Conservation (phyloP, 2,113 vertebrate genomes). For the Galemys pyrenaicus region DNA sequence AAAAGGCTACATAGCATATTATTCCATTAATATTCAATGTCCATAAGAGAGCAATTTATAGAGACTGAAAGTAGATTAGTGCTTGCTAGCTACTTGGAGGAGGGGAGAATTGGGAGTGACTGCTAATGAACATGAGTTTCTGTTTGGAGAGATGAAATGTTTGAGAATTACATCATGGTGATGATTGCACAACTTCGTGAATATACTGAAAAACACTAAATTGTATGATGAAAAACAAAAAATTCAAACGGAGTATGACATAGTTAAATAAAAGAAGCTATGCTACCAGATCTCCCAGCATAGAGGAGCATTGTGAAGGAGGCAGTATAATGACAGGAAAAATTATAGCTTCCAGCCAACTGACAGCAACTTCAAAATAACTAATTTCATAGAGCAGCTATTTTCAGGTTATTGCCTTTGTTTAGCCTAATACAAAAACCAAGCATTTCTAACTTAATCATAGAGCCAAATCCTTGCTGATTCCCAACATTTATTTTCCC, state of each 20-base stretch:
- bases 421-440: constrained; percentile 25
- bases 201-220: not conserved
- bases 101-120: not conserved
- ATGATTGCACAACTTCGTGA: not conserved
- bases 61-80: not conserved
- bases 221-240: constrained; percentile 18
- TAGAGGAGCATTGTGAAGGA: not conserved
- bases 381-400: not conserved
- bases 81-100: not conserved
- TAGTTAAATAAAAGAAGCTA: not conserved
- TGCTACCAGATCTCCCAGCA: not conserved
- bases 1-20: not conserved
- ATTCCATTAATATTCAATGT: not conserved
- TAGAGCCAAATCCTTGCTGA: not conserved
- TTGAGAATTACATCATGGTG: not conserved
- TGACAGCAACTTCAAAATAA: constrained; percentile 42
- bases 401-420: constrained; percentile 38
- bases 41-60: not conserved
- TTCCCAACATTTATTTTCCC: not conserved
- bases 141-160: not conserved
- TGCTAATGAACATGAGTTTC: not conserved
- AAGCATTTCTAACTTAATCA: constrained; percentile 42
- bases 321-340: not conserved
- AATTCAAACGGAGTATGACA: not conserved
- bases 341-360: not conserved